phyloP scores from a whole-genome alignment of 2,113 vertebrate genomes.

The Platycercus adscitus region DNA sequence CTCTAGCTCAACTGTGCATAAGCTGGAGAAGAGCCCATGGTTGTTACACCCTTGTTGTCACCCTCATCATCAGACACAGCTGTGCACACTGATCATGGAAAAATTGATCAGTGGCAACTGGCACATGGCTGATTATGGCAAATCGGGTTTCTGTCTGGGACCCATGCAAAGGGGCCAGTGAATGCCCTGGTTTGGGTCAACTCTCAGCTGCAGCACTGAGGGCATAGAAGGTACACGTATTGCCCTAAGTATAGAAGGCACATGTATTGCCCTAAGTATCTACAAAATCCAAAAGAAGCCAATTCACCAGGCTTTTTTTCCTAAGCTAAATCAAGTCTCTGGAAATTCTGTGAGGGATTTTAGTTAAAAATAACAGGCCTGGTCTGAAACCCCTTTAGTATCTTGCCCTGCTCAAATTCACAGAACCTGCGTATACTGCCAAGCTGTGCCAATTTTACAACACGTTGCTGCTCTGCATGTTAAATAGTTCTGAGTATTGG shows the following conservation, averaged over 20 bases:
- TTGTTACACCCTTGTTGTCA: not conserved
- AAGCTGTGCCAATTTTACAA: not conserved
- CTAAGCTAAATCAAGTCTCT: not conserved
- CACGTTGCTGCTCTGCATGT: accelerated
- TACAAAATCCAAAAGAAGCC: not conserved
- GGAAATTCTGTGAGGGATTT: not conserved
- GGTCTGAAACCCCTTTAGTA: not conserved
- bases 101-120: too few species aligned
- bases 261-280: not conserved
- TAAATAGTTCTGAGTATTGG: not conserved
- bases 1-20: accelerated
- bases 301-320: not conserved
- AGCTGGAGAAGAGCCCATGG: not conserved
- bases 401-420: not conserved
- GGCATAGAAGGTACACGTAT: not conserved
- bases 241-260: not conserved
- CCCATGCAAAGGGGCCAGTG: not conserved
- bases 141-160: not conserved
- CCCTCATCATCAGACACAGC: not conserved
- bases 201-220: not conserved
- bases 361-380: not conserved
- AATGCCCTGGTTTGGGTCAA: not conserved
- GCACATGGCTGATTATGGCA: too few species aligned
- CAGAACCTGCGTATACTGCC: not conserved
- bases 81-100: accelerated